Percentiles rank a stretch among this genome's conserved stretches.
phyloP scores from a whole-genome alignment of 2,113 vertebrate genomes.

The Puntigrus tetrazona region DNA sequence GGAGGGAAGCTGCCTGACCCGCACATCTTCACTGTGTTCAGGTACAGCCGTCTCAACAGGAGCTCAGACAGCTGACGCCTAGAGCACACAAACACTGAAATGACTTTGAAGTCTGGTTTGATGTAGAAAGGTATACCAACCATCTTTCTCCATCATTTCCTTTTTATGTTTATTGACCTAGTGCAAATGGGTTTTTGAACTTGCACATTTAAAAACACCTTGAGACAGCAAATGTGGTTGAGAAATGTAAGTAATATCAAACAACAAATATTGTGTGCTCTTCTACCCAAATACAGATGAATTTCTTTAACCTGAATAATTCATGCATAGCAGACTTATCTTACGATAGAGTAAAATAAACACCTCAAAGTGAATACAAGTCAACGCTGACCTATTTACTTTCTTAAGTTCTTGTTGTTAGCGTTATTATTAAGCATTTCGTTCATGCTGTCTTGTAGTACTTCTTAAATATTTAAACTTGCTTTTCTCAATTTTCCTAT shows the following conservation, averaged over 20 bases:
- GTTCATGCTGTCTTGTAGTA: not conserved
- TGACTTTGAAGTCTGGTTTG: conserved; percentile 26
- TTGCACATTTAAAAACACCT: not conserved
- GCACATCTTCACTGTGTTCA: not conserved
- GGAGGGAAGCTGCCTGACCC: conserved; percentile 8
- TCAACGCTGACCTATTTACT: not conserved
- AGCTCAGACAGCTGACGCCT: conserved; percentile 17
- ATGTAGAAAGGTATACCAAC: not conserved
- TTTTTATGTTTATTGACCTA: not conserved
- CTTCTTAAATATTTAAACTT: not conserved
- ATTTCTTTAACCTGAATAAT: not conserved
- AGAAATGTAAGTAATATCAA: not conserved
- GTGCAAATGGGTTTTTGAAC: not conserved
- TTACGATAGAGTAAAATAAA: not conserved
- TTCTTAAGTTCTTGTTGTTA: not conserved
- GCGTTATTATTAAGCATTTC: not conserved
- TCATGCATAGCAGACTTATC: not conserved
- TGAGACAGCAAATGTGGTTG: not conserved
- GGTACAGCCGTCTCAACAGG: not conserved
- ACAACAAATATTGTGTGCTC: not conserved
- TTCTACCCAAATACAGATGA: not conserved
- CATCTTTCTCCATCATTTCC: not conserved
- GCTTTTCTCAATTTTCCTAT: not conserved
- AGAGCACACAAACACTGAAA: conserved; percentile 32
- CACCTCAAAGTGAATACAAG: not conserved